Conservation (phyloP, 2,797 vertebrate genomes). For the Eulemur mongoz region DNA sequence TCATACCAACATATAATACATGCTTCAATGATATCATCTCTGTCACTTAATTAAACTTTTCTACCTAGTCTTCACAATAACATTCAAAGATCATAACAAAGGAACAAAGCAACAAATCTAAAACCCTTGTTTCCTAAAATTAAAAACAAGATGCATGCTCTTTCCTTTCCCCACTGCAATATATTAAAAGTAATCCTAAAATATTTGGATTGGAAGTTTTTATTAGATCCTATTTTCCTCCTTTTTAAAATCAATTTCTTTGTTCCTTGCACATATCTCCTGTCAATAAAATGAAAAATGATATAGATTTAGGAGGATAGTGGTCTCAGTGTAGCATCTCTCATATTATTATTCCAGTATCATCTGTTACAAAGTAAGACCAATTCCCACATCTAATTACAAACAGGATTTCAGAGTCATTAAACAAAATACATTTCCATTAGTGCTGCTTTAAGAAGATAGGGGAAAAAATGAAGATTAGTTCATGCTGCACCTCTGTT, state of each 20-base stretch:
- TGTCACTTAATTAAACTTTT: constrained; percentile 79
- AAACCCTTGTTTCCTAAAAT: constrained; percentile 74
- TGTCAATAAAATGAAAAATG: constrained; percentile 92
- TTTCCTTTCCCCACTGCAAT: constrained; percentile 55
- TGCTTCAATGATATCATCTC: constrained; percentile 73
- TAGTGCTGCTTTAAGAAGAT: constrained; percentile 89
- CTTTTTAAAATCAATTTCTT: constrained; percentile 89
- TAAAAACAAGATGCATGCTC: constrained; percentile 70
- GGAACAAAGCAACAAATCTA: constrained; percentile 63
- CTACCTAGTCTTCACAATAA: constrained; percentile 65
- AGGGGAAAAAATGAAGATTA: constrained; percentile 85
- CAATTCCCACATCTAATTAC: constrained; percentile 97
- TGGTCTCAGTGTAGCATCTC: constrained; percentile 88
- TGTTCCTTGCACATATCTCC: constrained; percentile 84
- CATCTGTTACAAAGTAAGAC: constrained; percentile 94
- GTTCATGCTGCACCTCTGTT: constrained; percentile 82
- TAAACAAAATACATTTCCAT: constrained; percentile 94
- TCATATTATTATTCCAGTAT: constrained; percentile 94
- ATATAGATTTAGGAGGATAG: constrained; percentile 88
- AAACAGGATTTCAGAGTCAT: constrained; percentile 94
- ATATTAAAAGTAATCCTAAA: constrained; percentile 71
- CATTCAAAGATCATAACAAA: constrained; percentile 53
- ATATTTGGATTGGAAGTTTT: constrained; percentile 81
- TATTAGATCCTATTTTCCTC: constrained; percentile 85
- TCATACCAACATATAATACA: constrained; percentile 66